phyloP scores from a whole-genome alignment of 1,140 invertebrate species.

The Drosophila athabasca region DNA sequence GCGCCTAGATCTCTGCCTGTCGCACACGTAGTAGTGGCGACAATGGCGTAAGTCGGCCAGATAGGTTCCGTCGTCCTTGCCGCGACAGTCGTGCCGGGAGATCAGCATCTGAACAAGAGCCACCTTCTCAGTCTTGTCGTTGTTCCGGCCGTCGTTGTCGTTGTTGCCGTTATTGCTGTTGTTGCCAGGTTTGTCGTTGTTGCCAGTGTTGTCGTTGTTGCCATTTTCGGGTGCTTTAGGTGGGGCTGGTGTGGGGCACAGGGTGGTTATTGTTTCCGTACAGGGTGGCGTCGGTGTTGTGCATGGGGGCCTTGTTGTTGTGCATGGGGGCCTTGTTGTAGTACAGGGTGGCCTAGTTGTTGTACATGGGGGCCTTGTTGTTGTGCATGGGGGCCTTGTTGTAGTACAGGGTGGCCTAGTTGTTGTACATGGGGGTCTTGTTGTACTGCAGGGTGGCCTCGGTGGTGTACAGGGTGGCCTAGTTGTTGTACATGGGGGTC shows the following conservation, averaged over 20 bases:
- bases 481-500: neutral
- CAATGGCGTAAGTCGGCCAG: conserved; percentile 46
- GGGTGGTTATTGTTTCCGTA: neutral
- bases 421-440: conserved; percentile 1
- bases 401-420: conserved; percentile 1
- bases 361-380: neutral
- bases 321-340: conserved; percentile 6
- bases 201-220: neutral
- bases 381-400: too few species aligned
- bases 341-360: neutral
- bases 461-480: neutral
- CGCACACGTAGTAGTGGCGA: conserved; percentile 53
- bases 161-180: too few species aligned
- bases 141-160: neutral
- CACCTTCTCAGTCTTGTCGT: neutral
- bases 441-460: conserved; percentile 10
- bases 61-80: conserved; percentile 32
- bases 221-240: neutral
- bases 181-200: neutral
- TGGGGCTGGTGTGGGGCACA: neutral
- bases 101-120: neutral
- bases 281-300: neutral
- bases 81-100: conserved; percentile 32
- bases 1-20: conserved; percentile 28
- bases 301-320: conserved; percentile 8